A percentile compares a stretch with the other conserved stretches of the same genome.
phyloP scores from a whole-genome alignment of 1,140 invertebrate species.

The Halesus radiatus region DNA sequence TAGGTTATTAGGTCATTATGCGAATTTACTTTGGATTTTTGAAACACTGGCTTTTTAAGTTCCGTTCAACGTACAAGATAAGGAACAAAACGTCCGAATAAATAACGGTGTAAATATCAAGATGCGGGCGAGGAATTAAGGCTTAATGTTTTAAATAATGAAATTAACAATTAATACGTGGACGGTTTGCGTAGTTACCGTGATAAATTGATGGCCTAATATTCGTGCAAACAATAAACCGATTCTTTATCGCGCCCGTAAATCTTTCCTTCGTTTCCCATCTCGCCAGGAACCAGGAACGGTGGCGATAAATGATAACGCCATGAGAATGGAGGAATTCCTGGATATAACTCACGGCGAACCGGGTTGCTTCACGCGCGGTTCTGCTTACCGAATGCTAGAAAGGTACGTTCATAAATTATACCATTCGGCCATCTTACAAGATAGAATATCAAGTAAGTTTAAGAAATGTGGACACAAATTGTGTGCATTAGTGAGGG shows the following conservation, averaged over 20 bases:
- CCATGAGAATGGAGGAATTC: background rate
- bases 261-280: slow-evolving; percentile 10
- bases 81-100: too few relatives aligned
- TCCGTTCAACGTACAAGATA: too few relatives aligned
- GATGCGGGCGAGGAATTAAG: background rate
- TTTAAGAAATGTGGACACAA: background rate
- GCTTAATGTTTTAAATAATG: background rate
- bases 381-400: background rate
- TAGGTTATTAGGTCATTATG: too few relatives aligned
- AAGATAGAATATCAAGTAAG: slow-evolving; percentile 1
- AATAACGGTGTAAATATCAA: background rate
- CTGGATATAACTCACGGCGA: background rate
- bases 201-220: slow-evolving; percentile 21
- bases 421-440: background rate
- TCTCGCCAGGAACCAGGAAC: slow-evolving; percentile 1
- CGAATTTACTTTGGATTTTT: too few relatives aligned
- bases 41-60: too few relatives aligned
- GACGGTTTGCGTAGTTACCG: background rate
- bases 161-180: slow-evolving; percentile 17
- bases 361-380: background rate
- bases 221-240: background rate
- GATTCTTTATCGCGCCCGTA: slow-evolving; percentile 8
- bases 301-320: slow-evolving; percentile 24
- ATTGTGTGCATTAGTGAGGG: too few relatives aligned
- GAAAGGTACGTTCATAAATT: slow-evolving; percentile 3